These are phyloP conservation scores for Drosophila putrida DNA, from an alignment of 2,888 invertebrate species.

Conservation along the genomic window DNA sequence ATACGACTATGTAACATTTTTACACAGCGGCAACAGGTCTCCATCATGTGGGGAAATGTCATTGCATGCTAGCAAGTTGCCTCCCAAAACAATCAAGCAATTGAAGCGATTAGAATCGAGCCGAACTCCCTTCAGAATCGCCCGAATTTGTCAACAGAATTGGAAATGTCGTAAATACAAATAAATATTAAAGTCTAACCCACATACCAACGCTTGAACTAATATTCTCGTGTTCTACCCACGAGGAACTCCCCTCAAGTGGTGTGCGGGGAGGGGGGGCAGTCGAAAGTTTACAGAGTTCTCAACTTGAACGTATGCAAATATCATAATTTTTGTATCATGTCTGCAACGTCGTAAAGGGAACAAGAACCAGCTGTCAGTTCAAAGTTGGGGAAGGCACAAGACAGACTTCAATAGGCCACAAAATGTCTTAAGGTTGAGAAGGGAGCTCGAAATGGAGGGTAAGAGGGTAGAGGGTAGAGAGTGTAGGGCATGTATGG, in stretches of 20 bases:
- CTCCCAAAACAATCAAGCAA: slow-evolving; percentile 59
- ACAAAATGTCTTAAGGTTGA: slow-evolving; percentile 43
- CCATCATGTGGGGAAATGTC: slow-evolving; percentile 4
- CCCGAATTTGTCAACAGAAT: slow-evolving; percentile 66
- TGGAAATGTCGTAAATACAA: slow-evolving; percentile 68
- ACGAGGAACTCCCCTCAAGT: not conserved
- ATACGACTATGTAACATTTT: not conserved
- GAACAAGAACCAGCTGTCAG: slow-evolving; percentile 50
- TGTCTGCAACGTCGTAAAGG: slow-evolving; percentile 59
- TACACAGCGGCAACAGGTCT: slow-evolving; percentile 45
- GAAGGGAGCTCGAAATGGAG: too few relatives aligned
- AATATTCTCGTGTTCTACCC: slow-evolving; percentile 4
- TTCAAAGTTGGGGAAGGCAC: slow-evolving; percentile 20
- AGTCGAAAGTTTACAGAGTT: slow-evolving; percentile 26
- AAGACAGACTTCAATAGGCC: slow-evolving; percentile 49
- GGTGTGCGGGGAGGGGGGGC: not conserved
- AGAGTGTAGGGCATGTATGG: slow-evolving; percentile 21
- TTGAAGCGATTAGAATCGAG: slow-evolving; percentile 67
- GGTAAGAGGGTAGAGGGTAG: not conserved
- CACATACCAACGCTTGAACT: slow-evolving; percentile 23
- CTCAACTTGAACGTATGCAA: slow-evolving; percentile 73
- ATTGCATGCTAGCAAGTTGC: slow-evolving; percentile 48
- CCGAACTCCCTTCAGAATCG: slow-evolving; percentile 26
- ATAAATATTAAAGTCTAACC: slow-evolving; percentile 57
- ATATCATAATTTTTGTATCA: slow-evolving; percentile 72